Conservation (phyloP, 2,113 vertebrate genomes). For the Paradisaea rubra region DNA sequence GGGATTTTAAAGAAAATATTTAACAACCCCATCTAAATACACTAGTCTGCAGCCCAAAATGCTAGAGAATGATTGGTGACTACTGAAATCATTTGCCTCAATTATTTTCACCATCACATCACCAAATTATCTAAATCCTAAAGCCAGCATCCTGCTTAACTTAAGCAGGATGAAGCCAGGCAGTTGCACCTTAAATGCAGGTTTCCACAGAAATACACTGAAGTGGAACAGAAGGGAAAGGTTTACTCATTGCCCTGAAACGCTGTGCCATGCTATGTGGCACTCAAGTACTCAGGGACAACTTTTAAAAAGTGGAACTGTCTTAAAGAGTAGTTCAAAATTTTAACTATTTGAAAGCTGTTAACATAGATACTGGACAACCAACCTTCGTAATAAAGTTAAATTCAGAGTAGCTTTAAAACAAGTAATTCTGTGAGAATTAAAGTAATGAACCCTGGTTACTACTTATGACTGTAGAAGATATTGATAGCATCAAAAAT, state of each 20-base stretch:
- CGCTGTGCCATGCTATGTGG: not conserved
- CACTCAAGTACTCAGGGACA: not conserved
- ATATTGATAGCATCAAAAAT: not conserved
- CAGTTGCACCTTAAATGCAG: not conserved
- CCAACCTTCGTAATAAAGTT: not conserved
- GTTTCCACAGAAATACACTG: not conserved
- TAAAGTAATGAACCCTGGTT: not conserved
- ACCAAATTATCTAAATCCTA: not conserved
- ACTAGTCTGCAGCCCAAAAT: not conserved
- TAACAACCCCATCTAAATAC: not conserved
- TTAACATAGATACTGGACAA: not conserved
- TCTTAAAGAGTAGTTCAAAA: not conserved
- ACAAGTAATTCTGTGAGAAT: not conserved
- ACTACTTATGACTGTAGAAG: not conserved
- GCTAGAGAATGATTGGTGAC: not conserved
- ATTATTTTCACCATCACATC: not conserved
- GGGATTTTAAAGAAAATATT: not conserved
- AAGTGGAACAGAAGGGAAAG: not conserved
- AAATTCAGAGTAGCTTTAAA: not conserved
- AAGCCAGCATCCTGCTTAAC: not conserved
- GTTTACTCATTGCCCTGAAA: not conserved
- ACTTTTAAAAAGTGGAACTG: not conserved
- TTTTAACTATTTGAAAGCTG: not conserved
- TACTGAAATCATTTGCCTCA: not conserved
- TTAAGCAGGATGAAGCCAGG: not conserved